Conservation (phyloP, 2,797 vertebrate genomes). For the Gymnocypris eckloni region DNA sequence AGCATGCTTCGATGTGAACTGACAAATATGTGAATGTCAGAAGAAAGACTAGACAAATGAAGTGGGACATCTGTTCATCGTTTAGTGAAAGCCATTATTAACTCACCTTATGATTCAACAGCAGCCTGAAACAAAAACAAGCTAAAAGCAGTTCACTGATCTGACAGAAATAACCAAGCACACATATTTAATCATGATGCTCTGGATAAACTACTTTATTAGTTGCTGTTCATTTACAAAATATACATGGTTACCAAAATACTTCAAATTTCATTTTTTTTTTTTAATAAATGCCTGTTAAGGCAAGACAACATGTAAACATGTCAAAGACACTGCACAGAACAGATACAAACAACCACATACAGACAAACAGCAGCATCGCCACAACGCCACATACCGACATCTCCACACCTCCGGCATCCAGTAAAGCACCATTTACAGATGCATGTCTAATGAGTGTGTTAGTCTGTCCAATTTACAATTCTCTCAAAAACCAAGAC, state of each 20-base stretch:
- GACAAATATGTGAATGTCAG: slow-evolving; percentile 43
- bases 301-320: slow-evolving; percentile 51
- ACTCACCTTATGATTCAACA: slow-evolving; percentile 19
- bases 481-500: slow-evolving; percentile 7
- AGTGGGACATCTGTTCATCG: slow-evolving; percentile 8
- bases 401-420: slow-evolving; percentile 42
- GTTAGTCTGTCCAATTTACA: not conserved
- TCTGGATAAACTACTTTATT: slow-evolving; percentile 70
- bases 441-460: not conserved
- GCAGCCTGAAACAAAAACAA: not conserved
- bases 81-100: not conserved
- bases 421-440: slow-evolving; percentile 13
- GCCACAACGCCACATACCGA: slow-evolving; percentile 29
- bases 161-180: not conserved
- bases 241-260: slow-evolving; percentile 71
- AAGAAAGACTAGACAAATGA: slow-evolving; percentile 24
- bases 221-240: slow-evolving; percentile 69
- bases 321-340: slow-evolving; percentile 56
- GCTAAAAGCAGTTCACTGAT: not conserved
- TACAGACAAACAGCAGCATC: slow-evolving; percentile 50
- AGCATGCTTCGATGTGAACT: slow-evolving; percentile 31
- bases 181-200: slow-evolving; percentile 31
- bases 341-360: slow-evolving; percentile 53
- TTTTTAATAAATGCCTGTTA: slow-evolving; percentile 51
- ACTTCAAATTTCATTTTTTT: slow-evolving; percentile 54